phyloP scores from a whole-genome alignment of 2,888 invertebrate species.

The Rotaria sp. region DNA sequence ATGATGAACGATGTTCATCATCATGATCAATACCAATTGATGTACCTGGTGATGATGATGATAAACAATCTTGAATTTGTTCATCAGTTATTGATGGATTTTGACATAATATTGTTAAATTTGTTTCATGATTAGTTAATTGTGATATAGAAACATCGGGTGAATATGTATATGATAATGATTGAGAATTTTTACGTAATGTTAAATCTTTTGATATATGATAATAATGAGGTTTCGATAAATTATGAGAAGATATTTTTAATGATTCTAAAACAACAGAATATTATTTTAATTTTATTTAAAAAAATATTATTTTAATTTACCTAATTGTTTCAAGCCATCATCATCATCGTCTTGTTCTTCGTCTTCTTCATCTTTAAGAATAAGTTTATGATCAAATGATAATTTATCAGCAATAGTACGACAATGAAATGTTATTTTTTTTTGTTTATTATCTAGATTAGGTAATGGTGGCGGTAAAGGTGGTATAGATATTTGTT shows the following conservation, averaged over 20 bases:
- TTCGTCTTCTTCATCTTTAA: background rate
- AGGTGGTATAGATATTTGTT: background rate
- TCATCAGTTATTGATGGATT: background rate
- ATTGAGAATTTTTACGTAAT: background rate
- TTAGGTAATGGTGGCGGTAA: background rate
- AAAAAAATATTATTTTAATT: background rate
- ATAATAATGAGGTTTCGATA: background rate
- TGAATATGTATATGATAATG: background rate
- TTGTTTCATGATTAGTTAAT: background rate
- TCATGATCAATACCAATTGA: background rate
- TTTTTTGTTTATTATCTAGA: background rate
- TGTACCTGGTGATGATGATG: background rate
- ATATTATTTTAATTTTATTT: background rate
- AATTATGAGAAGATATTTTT: background rate
- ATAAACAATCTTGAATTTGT: background rate
- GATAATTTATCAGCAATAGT: background rate
- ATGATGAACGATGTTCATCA: background rate
- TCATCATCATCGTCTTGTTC: too few relatives aligned
- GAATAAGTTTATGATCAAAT: background rate
- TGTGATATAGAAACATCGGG: background rate
- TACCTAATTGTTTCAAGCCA: background rate
- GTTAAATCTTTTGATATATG: background rate
- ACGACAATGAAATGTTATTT: background rate
- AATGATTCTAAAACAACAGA: background rate
- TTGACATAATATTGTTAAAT: background rate